phyloP scores from a whole-genome alignment of 1,140 invertebrate genomes.

The Melitaea cinxia region DNA sequence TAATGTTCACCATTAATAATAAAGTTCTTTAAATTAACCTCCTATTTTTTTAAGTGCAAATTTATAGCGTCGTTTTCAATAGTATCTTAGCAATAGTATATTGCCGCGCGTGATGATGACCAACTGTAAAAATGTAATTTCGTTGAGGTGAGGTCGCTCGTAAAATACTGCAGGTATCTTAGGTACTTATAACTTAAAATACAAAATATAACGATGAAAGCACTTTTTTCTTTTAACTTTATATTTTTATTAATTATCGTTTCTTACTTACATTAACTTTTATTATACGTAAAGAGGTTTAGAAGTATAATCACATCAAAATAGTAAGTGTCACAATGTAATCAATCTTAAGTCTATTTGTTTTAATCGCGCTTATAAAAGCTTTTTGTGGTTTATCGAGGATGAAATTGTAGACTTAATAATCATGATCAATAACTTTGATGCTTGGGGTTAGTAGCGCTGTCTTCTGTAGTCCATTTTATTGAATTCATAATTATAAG shows the following conservation, averaged over 20 bases:
- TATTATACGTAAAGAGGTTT: too few species aligned
- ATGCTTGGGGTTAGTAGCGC: too few species aligned
- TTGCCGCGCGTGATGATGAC: conserved; percentile 45
- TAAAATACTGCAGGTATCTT: conserved; percentile 42
- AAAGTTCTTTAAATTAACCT: neutral
- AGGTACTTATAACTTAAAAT: neutral
- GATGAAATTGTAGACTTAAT: too few species aligned
- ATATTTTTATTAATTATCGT: conserved; percentile 5
- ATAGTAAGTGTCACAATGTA: too few species aligned
- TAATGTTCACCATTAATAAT: neutral
- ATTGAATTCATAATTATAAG: too few species aligned
- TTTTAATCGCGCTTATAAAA: too few species aligned
- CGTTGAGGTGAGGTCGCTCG: conserved; percentile 42
- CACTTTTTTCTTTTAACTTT: neutral
- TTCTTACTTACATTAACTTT: too few species aligned
- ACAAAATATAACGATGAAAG: conserved; percentile 1
- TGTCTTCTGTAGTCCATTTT: too few species aligned
- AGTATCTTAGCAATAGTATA: conserved; percentile 45
- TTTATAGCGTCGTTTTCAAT: conserved; percentile 30
- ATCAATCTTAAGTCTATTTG: too few species aligned
- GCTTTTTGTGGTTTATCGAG: too few species aligned
- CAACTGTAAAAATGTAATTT: conserved; percentile 59
- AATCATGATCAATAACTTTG: too few species aligned
- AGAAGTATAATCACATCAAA: too few species aligned
- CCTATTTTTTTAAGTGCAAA: conserved; percentile 7